Conservation (phyloP, 2,797 vertebrate species). For the Parauchenoglanis ngamensis region DNA sequence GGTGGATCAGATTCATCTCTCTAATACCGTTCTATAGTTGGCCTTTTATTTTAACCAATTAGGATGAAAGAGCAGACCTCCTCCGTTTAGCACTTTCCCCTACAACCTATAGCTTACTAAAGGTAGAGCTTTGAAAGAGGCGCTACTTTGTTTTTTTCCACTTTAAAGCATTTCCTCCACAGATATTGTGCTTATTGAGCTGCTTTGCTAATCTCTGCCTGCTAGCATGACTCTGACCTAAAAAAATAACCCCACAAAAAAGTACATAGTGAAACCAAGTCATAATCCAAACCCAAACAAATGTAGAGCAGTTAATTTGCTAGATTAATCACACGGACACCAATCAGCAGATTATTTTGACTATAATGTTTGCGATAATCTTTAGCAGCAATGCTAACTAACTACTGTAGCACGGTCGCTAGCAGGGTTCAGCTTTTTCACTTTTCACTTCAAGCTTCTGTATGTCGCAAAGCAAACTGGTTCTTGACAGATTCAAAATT, state of each 20-base stretch:
- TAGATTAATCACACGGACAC: not conserved
- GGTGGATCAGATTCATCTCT: not conserved
- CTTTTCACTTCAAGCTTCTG: not conserved
- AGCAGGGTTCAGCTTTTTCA: not conserved
- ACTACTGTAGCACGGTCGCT: not conserved
- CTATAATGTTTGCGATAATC: not conserved
- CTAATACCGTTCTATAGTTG: not conserved
- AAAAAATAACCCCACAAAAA: too few species aligned
- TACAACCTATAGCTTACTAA: not conserved
- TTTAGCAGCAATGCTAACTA: not conserved
- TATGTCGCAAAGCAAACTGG: conserved; percentile 8
- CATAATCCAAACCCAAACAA: not conserved
- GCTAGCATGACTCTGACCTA: not conserved
- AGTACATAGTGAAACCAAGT: not conserved
- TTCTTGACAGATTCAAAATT: not conserved
- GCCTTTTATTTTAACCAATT: not conserved
- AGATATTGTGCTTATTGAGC: not conserved
- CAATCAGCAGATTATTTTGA: not conserved
- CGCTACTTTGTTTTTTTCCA: not conserved
- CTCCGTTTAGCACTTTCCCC: not conserved
- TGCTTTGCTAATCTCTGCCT: not conserved
- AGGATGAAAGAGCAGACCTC: not conserved
- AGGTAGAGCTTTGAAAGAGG: too few species aligned
- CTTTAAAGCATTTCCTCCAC: not conserved
- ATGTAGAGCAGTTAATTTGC: not conserved